Conservation (phyloP, 2,888 invertebrate species). For the Tipula unca region DNA sequence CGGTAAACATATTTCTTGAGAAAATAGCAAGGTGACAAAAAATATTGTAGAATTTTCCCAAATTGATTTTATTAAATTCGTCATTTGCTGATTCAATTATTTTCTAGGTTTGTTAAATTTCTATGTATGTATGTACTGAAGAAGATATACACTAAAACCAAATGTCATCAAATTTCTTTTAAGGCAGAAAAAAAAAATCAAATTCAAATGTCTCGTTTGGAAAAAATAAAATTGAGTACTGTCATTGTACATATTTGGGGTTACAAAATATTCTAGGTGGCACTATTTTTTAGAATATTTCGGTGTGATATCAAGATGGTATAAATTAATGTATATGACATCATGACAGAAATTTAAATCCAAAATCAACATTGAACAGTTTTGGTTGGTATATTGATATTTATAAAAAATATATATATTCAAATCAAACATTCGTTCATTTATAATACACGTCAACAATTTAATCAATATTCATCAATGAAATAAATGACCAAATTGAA, state of each 20-base stretch:
- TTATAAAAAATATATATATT: not conserved
- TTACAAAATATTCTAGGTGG: too few species aligned
- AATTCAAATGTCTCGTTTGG: not conserved
- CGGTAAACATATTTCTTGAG: not conserved
- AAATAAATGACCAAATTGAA: constrained; percentile 8
- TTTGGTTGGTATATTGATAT: not conserved
- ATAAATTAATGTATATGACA: not conserved
- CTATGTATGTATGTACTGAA: too few species aligned
- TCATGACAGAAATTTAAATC: not conserved
- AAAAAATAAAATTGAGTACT: not conserved
- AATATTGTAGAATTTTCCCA: not conserved
- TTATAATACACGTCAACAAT: not conserved
- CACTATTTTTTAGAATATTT: not conserved
- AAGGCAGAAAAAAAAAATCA: not conserved
- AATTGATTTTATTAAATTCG: not conserved
- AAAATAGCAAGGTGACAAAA: not conserved
- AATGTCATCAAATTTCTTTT: not conserved
- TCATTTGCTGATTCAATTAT: not conserved
- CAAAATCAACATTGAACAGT: not conserved
- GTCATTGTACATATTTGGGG: too few species aligned
- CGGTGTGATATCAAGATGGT: not conserved
- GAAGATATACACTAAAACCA: too few species aligned
- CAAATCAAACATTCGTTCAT: not conserved
- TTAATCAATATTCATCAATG: not conserved
- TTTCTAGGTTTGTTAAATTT: not conserved